Conservation (phyloP, 2,113 vertebrate genomes). For the Meleagris gallopavo region DNA sequence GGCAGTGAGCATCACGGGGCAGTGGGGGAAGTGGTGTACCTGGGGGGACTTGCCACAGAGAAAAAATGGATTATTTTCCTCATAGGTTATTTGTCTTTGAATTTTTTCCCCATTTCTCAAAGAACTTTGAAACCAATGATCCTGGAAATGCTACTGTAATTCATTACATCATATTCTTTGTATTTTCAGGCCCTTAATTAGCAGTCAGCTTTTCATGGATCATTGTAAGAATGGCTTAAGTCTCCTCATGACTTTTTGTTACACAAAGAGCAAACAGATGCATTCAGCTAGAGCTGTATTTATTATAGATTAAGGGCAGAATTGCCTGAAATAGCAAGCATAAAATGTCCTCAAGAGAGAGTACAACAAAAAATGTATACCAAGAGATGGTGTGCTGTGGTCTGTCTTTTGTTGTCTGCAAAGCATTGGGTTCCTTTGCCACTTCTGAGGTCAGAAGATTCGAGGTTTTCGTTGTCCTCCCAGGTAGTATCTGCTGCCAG, state of each 20-base stretch:
- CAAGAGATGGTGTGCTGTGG: background rate
- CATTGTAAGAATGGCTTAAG: background rate
- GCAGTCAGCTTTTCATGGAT: background rate
- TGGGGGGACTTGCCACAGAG: background rate
- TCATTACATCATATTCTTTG: background rate
- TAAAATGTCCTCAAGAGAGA: background rate
- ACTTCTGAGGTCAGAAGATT: background rate
- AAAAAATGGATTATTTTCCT: background rate
- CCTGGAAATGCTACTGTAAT: background rate
- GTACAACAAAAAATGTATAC: background rate
- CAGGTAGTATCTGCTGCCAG: background rate
- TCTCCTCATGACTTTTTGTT: background rate
- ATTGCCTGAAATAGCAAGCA: background rate
- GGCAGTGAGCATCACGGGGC: fast-evolving
- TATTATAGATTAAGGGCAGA: background rate
- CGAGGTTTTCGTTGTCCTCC: background rate
- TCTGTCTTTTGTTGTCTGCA: too few species aligned
- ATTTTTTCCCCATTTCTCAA: too few species aligned
- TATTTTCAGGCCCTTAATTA: background rate
- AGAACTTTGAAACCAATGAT: background rate
- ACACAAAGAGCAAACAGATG: background rate
- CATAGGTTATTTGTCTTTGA: too few species aligned
- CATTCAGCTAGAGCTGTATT: background rate
- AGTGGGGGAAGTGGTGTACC: background rate
- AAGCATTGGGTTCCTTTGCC: background rate